Base-by-base conservation (phyloP, 2,797 vertebrate genomes). In the Phoebastria nigripes region DNA sequence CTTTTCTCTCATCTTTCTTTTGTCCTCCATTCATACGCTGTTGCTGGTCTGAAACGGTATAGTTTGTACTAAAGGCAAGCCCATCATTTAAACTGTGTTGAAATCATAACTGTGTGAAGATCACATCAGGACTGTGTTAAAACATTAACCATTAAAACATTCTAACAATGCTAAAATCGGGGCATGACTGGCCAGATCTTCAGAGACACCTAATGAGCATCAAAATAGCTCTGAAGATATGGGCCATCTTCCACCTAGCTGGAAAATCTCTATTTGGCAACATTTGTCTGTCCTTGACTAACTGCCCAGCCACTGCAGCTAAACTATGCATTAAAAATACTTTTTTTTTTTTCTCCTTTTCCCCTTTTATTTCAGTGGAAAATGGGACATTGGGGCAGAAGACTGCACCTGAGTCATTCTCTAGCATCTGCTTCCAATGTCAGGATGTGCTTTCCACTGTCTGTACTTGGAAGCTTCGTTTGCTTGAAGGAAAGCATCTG, bases 401-500 rank as follows among this genome's bases (percentile, higher is more conserved):
- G 46, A 82, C 28, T 62, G 39, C 69, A 92, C 92, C 94, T 95
- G 93, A 95, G 61, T 87, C 65, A 78, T 78, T 93, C 62, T 61
- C 42, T 76, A 70, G 61, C 62, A 79, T 92, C 72, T 92, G 46
- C 95, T 87, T 89, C 88, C 77, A 85, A 51, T 74, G 71, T 39
- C 0, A 0, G 81, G 92, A 87, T 90, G 72, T 81, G 76, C 46
- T 88, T 93, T 89, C 84, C 54, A 25, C 69, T 67, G 61, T 70
- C 78, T 2, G 1, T 56, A 31, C 42, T 82, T 56, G 61, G 61
- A 85, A 95, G 62, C 66, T 84, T 80, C 0, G 0, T 78, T 85
- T 87, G 42, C 82, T 93, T 95, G 84, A 95, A 95, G 87, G 82
- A 92, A 96, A 93, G 89, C 84, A 82, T 87, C 89, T 91, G 82